These are phyloP conservation scores for Prunella himalayana DNA, from an alignment of 2,113 vertebrate genomes.

Conservation along the genomic window DNA sequence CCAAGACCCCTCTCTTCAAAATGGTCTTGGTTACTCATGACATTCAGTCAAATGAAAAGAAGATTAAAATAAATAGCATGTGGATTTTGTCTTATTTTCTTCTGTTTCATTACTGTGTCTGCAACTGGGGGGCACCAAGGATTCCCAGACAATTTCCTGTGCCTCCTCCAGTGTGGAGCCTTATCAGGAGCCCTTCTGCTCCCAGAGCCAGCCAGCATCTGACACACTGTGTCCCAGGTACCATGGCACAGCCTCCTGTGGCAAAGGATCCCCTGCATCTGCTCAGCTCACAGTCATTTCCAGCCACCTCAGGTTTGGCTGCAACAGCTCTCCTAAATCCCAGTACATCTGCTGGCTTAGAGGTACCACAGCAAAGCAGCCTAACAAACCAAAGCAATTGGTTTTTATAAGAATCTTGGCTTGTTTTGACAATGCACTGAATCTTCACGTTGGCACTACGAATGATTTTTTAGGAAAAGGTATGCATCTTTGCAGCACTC, in stretches of 20 bases:
- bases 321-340: background rate
- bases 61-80: background rate
- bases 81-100: background rate
- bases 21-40: background rate
- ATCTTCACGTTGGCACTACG: slow-evolving; percentile 1
- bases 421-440: slow-evolving; percentile 53
- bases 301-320: slow-evolving; percentile 30
- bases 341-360: slow-evolving; percentile 37
- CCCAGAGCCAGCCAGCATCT: background rate
- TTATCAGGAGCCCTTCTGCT: background rate
- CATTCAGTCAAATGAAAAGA: background rate
- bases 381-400: slow-evolving; percentile 53
- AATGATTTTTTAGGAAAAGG: slow-evolving; percentile 45
- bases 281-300: background rate
- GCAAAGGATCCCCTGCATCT: background rate
- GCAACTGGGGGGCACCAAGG: background rate
- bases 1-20: background rate
- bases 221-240: background rate
- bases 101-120: background rate
- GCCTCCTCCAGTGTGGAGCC: background rate
- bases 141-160: background rate
- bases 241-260: background rate
- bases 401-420: slow-evolving; percentile 62
- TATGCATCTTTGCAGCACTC: slow-evolving; percentile 47
- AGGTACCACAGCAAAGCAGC: slow-evolving; percentile 31